Percentiles rank a stretch among this genome's conserved stretches.
phyloP scores from a whole-genome alignment of 2,888 invertebrate genomes.

The Spialia ferax region DNA sequence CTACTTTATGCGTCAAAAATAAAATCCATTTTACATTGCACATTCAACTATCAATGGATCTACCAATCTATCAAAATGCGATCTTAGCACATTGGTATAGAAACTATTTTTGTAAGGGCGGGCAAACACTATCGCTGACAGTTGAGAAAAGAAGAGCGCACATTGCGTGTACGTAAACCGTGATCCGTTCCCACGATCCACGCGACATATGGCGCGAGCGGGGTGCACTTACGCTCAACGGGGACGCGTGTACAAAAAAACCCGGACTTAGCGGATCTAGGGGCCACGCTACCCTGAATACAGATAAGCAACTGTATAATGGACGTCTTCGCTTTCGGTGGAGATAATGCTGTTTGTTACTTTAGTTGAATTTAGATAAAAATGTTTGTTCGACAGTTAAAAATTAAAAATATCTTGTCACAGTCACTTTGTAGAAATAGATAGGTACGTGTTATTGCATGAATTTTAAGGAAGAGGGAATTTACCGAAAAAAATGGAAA shows the following conservation, averaged over 20 bases:
- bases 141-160: slow-evolving; percentile 71
- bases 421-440: neutral
- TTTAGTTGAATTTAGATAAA: slow-evolving; percentile 28
- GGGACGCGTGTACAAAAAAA: slow-evolving; percentile 82
- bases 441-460: neutral
- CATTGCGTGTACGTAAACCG: slow-evolving; percentile 76
- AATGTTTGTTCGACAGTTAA: neutral
- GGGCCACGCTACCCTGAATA: slow-evolving; percentile 53
- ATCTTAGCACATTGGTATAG: slow-evolving; percentile 50
- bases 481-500: neutral
- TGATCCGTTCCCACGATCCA: slow-evolving; percentile 83
- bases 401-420: neutral
- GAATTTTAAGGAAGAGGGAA: neutral
- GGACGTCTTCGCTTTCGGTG: slow-evolving; percentile 28
- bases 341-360: slow-evolving; percentile 32
- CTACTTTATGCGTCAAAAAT: slow-evolving; percentile 5
- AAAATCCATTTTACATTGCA: slow-evolving; percentile 11
- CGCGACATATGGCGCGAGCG: slow-evolving; percentile 84
- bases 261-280: slow-evolving; percentile 80
- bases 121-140: slow-evolving; percentile 58
- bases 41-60: slow-evolving; percentile 2
- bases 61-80: slow-evolving; percentile 45
- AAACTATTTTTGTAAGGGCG: slow-evolving; percentile 41
- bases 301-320: slow-evolving; percentile 38
- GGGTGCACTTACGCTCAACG: slow-evolving; percentile 70